A percentile compares a stretch with the other conserved stretches of the same genome.
Conservation (phyloP, 2,888 invertebrate genomes). For the Ichneumoninae sp. region DNA sequence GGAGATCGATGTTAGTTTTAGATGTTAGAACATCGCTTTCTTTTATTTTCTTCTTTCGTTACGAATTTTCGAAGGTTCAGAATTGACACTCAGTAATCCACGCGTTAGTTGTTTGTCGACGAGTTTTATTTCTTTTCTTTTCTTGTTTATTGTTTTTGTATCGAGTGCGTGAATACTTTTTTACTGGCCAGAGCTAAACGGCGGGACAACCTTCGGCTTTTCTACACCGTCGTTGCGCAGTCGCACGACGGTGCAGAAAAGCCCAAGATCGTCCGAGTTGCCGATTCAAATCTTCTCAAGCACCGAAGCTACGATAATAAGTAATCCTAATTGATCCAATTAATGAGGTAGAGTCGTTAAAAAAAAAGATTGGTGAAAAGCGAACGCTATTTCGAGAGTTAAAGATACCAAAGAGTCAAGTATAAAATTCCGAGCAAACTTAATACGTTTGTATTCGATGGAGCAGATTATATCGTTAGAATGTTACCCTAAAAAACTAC, state of each 20-base stretch:
- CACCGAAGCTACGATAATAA: neutral
- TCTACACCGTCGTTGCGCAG: conserved; percentile 25
- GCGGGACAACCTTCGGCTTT: conserved; percentile 53
- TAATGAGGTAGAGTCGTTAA: conserved; percentile 37
- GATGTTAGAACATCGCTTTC: neutral
- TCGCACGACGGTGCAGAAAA: conserved; percentile 34
- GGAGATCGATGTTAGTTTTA: neutral
- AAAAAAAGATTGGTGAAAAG: neutral
- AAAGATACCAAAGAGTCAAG: neutral
- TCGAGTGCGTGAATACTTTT: neutral
- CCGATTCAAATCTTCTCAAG: conserved; percentile 28
- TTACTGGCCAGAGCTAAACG: neutral
- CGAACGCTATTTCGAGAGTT: neutral
- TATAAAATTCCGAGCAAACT: neutral
- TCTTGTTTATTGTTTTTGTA: conserved; percentile 7
- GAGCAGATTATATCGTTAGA: neutral
- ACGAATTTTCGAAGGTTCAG: neutral
- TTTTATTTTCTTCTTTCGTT: neutral
- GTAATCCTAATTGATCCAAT: conserved; percentile 27
- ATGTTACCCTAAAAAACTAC: neutral
- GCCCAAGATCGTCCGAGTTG: conserved; percentile 51
- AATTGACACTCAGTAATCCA: conserved; percentile 20
- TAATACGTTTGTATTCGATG: neutral
- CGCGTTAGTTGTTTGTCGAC: neutral
- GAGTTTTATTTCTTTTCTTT: neutral